Conservation (phyloP, 2,888 invertebrate species). For the Fissipunctia ypsillon region DNA sequence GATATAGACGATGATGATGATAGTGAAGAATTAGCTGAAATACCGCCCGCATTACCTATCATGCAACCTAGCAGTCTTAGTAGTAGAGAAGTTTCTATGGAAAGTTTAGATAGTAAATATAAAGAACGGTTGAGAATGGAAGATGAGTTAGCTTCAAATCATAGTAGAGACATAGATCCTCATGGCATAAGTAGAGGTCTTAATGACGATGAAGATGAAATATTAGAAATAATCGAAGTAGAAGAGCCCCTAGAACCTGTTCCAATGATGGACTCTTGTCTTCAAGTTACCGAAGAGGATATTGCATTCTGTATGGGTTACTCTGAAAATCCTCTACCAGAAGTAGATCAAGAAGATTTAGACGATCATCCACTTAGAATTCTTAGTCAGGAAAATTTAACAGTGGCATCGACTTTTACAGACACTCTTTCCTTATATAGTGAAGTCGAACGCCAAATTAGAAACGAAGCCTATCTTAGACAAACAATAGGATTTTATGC, state of each 20-base stretch:
- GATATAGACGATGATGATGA: conserved; percentile 93
- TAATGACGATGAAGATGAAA: conserved; percentile 91
- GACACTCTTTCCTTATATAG: conserved; percentile 93
- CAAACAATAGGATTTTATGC: conserved; percentile 90
- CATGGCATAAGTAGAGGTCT: conserved; percentile 88
- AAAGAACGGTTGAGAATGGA: conserved; percentile 93
- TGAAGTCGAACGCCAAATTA: conserved; percentile 92
- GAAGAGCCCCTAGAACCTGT: conserved; percentile 95
- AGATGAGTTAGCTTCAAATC: conserved; percentile 89
- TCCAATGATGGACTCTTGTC: conserved; percentile 96
- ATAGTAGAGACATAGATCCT: conserved; percentile 88
- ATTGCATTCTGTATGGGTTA: conserved; percentile 96
- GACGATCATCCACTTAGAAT: conserved; percentile 96
- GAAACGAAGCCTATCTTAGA: conserved; percentile 91
- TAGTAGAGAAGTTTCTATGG: conserved; percentile 95
- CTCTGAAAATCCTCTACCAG: conserved; percentile 92
- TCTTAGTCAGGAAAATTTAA: conserved; percentile 97
- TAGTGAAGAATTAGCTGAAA: conserved; percentile 94
- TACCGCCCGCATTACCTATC: conserved; percentile 95
- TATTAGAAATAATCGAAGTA: conserved; percentile 95
- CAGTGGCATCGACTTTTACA: conserved; percentile 97
- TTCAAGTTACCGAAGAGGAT: conserved; percentile 98
- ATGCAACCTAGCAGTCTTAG: conserved; percentile 93
- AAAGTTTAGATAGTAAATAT: conserved; percentile 94
- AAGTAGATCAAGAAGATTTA: conserved; percentile 92